Percentiles rank a stretch among this genome's conserved stretches.
Evolutionary conservation across 2,797 vertebrate genomes (phyloP).

Genomic region (Malurus leucopterus): DNA sequence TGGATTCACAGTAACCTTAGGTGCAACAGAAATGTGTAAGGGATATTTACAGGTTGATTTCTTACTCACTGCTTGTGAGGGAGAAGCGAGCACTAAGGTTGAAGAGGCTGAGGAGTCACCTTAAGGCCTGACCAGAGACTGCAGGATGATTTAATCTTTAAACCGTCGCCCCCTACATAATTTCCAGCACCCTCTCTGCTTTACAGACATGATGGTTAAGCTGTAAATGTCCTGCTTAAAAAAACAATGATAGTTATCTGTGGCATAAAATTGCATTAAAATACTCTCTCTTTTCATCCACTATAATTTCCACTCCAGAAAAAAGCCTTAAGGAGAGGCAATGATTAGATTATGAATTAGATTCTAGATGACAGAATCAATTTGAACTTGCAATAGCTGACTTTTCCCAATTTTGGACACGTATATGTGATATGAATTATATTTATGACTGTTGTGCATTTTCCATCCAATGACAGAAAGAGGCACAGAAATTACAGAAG

Average conservation of each 20-base stretch:
- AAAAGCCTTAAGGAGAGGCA: conserved; percentile 37
- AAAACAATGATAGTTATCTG: conserved; percentile 38
- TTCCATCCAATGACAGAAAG: conserved; percentile 29
- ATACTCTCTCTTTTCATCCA: conserved; percentile 44
- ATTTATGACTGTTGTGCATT: conserved; percentile 36
- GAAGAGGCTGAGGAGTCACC: neutral
- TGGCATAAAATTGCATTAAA: conserved; percentile 47
- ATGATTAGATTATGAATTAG: conserved; percentile 41
- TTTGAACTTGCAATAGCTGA: conserved; percentile 22
- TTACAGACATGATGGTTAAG: neutral
- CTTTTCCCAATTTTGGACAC: conserved; percentile 23
- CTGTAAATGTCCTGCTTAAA: conserved; percentile 45
- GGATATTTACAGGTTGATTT: neutral
- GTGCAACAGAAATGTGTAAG: neutral
- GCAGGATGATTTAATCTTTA: neutral
- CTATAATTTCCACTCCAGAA: conserved; percentile 47
- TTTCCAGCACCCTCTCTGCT: neutral
- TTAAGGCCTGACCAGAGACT: neutral
- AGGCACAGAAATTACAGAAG: conserved; percentile 37
- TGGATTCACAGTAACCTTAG: neutral
- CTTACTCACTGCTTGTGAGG: neutral
- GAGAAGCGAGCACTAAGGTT: neutral
- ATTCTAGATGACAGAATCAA: conserved; percentile 43
- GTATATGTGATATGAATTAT: neutral
- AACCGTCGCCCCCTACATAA: neutral